Conservation (phyloP, 1,140 invertebrate species). For the Leptopilina clavipes region DNA sequence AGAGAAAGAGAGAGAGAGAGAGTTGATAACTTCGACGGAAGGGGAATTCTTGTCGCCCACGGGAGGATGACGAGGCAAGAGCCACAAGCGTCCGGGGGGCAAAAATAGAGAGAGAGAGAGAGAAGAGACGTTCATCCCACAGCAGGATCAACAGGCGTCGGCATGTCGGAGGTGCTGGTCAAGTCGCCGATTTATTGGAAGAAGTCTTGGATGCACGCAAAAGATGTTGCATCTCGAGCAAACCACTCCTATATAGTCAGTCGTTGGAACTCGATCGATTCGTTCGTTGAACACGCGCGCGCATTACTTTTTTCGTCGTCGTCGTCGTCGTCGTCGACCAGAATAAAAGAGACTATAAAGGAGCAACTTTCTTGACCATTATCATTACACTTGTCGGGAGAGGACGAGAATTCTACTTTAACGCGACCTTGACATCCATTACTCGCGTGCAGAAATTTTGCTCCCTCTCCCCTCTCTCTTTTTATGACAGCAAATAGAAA, state of each 20-base stretch:
- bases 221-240: conserved; percentile 11
- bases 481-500: too few relatives aligned
- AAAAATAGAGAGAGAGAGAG: not conserved
- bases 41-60: conserved; percentile 7
- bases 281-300: conserved; percentile 2
- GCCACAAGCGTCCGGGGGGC: not conserved
- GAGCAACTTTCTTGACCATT: conserved; percentile 20
- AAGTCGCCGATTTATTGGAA: conserved; percentile 29
- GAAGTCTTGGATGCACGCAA: conserved; percentile 16
- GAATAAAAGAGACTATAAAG: not conserved
- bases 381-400: not conserved
- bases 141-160: conserved; percentile 30
- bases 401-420: conserved; percentile 3
- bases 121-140: not conserved
- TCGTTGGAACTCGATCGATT: conserved; percentile 19
- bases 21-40: conserved; percentile 8
- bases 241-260: not conserved
- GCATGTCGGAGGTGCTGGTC: conserved; percentile 30
- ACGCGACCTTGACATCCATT: conserved; percentile 25
- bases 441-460: too few relatives aligned
- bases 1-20: not conserved
- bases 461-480: too few relatives aligned
- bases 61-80: conserved; percentile 28
- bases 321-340: not conserved
- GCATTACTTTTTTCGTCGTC: conserved; percentile 26